These are phyloP conservation scores for Vultur gryphus DNA, from an alignment of 2,797 vertebrate species.

Conservation along the genomic window DNA sequence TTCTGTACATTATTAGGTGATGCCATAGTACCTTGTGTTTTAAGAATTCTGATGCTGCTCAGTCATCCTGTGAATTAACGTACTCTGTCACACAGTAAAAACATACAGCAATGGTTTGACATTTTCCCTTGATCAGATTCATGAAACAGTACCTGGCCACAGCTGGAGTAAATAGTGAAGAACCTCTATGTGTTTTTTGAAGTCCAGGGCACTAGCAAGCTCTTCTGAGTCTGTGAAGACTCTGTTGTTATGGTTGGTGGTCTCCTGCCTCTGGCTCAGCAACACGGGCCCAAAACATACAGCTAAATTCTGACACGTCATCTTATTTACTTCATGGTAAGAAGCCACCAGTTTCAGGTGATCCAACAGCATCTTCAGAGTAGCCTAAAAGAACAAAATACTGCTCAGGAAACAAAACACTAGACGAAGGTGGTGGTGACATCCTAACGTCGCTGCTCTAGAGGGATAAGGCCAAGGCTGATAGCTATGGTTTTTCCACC, in stretches of 20 bases:
- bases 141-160: constrained; percentile 87
- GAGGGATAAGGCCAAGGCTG: background rate
- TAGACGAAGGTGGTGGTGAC: background rate
- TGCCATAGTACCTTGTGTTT: background rate
- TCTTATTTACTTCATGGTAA: constrained; percentile 93
- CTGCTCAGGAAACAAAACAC: constrained; percentile 15
- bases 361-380: constrained; percentile 89
- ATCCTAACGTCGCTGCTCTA: background rate
- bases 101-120: background rate
- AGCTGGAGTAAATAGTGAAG: constrained; percentile 96
- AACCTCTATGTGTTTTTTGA: constrained; percentile 99
- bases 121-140: background rate
- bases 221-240: constrained; percentile 96
- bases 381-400: constrained; percentile 79
- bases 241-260: constrained; percentile 87
- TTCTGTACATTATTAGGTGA: background rate
- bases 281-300: constrained; percentile 97
- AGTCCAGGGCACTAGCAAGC: constrained; percentile 93
- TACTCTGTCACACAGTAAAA: background rate
- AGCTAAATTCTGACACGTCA: constrained; percentile 98
- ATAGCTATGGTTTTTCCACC: background rate
- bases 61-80: background rate
- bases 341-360: constrained; percentile 96
- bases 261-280: constrained; percentile 93
- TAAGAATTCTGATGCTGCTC: background rate